These are phyloP conservation scores for Scaptomyza cyrtandrae DNA, from an alignment of 2,888 invertebrate species.

Conservation along the genomic window DNA sequence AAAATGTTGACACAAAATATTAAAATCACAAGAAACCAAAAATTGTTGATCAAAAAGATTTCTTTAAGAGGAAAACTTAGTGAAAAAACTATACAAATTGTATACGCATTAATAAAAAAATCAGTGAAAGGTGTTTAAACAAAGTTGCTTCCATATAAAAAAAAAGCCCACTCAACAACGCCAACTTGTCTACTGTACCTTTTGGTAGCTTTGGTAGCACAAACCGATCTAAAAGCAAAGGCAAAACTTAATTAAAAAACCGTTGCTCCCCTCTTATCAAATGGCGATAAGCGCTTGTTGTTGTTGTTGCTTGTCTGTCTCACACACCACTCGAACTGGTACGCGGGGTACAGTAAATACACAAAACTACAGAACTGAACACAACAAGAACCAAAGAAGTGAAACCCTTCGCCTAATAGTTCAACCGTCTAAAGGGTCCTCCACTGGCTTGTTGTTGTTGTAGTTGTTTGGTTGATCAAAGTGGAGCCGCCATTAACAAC, in stretches of 20 bases:
- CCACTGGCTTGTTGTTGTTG: conserved; percentile 7
- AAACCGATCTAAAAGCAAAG: conserved; percentile 8
- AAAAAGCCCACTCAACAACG: background rate
- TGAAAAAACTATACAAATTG: background rate
- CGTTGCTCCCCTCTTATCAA: conserved; percentile 71
- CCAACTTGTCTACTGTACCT: conserved; percentile 56
- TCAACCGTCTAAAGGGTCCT: conserved; percentile 25
- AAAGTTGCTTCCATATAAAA: conserved; percentile 1
- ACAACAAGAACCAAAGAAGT: background rate
- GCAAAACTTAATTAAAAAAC: conserved; percentile 79
- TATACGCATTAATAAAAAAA: background rate
- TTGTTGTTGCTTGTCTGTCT: conserved; percentile 1
- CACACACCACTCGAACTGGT: conserved; percentile 11
- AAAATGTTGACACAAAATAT: too few relatives aligned
- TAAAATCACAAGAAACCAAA: too few relatives aligned
- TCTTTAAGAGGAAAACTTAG: too few relatives aligned
- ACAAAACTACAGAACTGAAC: conserved; percentile 20
- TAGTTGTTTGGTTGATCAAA: conserved; percentile 59
- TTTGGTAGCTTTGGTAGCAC: conserved; percentile 25
- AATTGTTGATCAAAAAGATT: background rate
- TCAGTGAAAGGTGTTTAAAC: background rate
- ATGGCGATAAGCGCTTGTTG: conserved; percentile 63
- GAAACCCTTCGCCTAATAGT: conserved; percentile 20
- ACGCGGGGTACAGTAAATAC: conserved; percentile 1
- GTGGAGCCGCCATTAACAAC: conserved; percentile 77